A percentile compares a stretch with the other conserved stretches of the same genome.
Conservation (phyloP, 2,113 vertebrate genomes). For the Enhydra lutris region DNA sequence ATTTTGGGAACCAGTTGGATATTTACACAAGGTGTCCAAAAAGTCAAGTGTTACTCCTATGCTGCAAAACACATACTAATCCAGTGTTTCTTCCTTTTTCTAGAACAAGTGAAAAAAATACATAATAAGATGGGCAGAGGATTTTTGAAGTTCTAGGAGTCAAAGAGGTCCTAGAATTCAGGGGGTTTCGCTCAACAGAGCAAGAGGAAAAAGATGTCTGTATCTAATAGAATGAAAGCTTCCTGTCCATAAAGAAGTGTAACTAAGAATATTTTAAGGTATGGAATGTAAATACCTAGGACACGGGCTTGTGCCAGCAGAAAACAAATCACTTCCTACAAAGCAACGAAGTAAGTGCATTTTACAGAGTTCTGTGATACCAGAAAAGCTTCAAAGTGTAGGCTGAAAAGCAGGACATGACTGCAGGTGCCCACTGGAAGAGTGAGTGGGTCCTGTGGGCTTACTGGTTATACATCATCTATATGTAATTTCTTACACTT, state of each 20-base stretch:
- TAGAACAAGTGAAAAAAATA: neutral
- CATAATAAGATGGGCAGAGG: neutral
- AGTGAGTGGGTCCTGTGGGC: neutral
- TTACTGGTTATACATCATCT: neutral
- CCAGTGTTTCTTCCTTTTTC: neutral
- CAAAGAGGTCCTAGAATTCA: neutral
- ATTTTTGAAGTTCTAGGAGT: neutral
- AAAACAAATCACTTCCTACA: neutral
- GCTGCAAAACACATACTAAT: neutral
- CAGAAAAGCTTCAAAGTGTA: neutral
- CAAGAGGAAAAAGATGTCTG: neutral
- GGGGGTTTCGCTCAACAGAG: neutral
- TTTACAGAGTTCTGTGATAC: neutral
- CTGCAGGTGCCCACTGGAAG: neutral
- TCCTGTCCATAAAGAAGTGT: neutral
- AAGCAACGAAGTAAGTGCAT: neutral
- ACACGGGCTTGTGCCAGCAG: neutral
- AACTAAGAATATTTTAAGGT: neutral
- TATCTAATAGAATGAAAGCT: neutral
- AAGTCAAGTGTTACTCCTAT: neutral
- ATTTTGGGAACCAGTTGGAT: neutral
- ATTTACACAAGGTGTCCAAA: neutral
- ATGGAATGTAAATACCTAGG: neutral
- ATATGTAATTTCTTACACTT: neutral
- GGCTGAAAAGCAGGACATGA: neutral